Base-by-base conservation (phyloP, 35 echinoderm and acorn worm genomes). In the Eucidaris tribuloides region DNA sequence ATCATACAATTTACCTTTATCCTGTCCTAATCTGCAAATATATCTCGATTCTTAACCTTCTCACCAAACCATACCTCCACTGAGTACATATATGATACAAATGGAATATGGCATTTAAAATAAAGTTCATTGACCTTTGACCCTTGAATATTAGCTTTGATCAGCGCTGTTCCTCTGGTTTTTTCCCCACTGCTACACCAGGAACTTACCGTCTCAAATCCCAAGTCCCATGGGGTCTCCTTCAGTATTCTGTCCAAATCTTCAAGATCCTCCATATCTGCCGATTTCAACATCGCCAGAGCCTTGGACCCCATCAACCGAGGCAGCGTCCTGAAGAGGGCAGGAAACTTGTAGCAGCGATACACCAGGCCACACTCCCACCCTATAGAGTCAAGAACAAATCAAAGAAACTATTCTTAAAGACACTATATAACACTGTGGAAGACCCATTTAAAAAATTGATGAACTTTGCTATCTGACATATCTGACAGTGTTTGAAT, bases 271-370 rank as follows among this genome's bases (percentile, higher is more conserved):
- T 22, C 44, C 34, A 74, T 35, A 7, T 24, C 37, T 18, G 38
- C 68, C 0, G 68, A 42, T 3, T 33, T 35, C 15, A 74, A 40
- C n/a, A 74, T 44, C 11, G 68, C 17, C 7, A 74, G 23, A 35
- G 68, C 41, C 24, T 44, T 17, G 11, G 18, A 42, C 17, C 44
- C 68, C 68, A 74, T 22, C 68, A 74, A 24, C 68, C 7, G 68
- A 74, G 68, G 68, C n/a, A 74, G 41, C 34, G n/a, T 40, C 44
- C n/a, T 43, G 37, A 74, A 74, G 35, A 74, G 68, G 13, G 7
- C 2, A 9, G 68, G 68, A 44, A 22, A 74, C 68, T 74, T 74
- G 68, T 20, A 74, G 20, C 68, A 74, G 7, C 68, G 11, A 40
- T 74, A 74, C 14, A 74, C 7, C n/a, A n/a, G n/a, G n/a, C n/a